Percentiles rank a stretch among this genome's conserved stretches.
These are phyloP conservation scores for Vidua macroura DNA, from an alignment of 2,113 vertebrate genomes.

Conservation along the genomic window DNA sequence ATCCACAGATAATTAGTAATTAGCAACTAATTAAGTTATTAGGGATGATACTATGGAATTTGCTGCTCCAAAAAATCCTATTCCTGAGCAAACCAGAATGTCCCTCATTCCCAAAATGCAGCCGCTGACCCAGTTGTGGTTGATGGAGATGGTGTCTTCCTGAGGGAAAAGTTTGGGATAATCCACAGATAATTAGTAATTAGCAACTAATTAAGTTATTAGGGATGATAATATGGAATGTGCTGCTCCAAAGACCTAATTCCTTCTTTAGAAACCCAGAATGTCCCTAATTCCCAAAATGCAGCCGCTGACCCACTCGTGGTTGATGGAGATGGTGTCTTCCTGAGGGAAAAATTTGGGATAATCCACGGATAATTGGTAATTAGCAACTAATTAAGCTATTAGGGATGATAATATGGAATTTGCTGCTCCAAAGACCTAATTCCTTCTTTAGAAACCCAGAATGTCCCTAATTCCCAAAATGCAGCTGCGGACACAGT, in stretches of 20 bases:
- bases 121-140: constrained; percentile 73
- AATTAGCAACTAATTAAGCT: too few species aligned
- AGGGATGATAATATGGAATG: neutral
- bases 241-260: neutral
- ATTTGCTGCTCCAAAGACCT: neutral
- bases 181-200: neutral
- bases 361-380: neutral
- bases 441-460: too few species aligned
- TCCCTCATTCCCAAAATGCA: neutral
- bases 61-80: neutral
- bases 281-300: neutral
- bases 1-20: neutral
- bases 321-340: neutral
- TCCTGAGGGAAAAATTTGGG: neutral
- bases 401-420: neutral
- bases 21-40: too few species aligned
- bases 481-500: neutral
- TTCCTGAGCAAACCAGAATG: too few species aligned
- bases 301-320: fast-evolving
- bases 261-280: too few species aligned
- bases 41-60: neutral
- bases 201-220: neutral
- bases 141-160: constrained; percentile 97
- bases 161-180: constrained; percentile 24
- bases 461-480: neutral